phyloP scores from a whole-genome alignment of 2,113 vertebrate species.

The Rhagologus leucostigma region DNA sequence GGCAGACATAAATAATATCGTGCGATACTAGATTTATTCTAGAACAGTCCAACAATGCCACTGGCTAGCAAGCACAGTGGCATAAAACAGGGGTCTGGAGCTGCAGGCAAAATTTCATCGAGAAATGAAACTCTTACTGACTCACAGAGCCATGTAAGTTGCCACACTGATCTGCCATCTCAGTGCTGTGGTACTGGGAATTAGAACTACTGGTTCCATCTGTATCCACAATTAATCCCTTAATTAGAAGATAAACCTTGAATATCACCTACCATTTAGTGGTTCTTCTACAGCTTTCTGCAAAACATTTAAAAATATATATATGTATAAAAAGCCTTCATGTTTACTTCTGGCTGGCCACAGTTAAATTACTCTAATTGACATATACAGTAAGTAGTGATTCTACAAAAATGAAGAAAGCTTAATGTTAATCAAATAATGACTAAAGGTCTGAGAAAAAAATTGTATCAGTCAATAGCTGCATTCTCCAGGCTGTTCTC shows the following conservation, averaged over 20 bases:
- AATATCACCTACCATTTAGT: conserved; percentile 80
- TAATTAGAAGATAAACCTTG: conserved; percentile 55
- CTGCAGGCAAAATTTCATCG: neutral
- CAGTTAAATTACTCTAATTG: conserved; percentile 72
- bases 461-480: neutral
- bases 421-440: conserved; percentile 28
- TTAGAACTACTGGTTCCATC: neutral
- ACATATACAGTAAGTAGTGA: conserved; percentile 70
- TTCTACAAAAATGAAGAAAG: conserved; percentile 65
- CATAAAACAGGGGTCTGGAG: neutral
- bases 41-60: neutral
- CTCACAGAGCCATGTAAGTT: neutral
- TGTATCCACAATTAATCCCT: neutral
- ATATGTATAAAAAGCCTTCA: conserved; percentile 68
- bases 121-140: neutral
- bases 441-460: neutral
- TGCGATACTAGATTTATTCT: neutral
- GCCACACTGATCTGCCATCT: neutral
- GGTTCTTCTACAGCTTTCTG: conserved; percentile 84
- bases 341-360: conserved; percentile 64
- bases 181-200: neutral
- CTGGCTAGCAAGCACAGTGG: neutral
- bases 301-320: conserved; percentile 81
- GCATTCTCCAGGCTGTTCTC: neutral
- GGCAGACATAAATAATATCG: neutral